Evolutionary conservation across 2,113 vertebrate genomes (phyloP).

Genomic region (Tenebrosternarchus preto): DNA sequence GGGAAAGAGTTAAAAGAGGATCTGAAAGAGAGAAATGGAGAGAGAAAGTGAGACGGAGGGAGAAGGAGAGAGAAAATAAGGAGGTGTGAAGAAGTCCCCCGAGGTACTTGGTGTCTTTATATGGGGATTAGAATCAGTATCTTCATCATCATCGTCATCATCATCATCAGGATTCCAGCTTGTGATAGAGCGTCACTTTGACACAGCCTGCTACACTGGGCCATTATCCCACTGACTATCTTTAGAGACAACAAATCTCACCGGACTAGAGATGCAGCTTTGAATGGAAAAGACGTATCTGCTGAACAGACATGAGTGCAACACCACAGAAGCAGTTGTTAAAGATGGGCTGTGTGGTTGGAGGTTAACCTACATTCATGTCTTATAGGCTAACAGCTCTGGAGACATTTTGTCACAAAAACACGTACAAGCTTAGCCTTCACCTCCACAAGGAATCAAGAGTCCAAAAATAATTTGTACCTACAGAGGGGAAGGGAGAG

Average conservation of each 20-base stretch:
- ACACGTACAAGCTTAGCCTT: conserved; percentile 22
- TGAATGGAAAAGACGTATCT: conserved; percentile 65
- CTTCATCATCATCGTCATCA: conserved; percentile 67
- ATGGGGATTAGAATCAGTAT: conserved; percentile 74
- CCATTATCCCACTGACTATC: conserved; percentile 71
- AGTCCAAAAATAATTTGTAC: conserved; percentile 2
- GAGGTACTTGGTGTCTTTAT: conserved; percentile 63
- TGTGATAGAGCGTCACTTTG: conserved; percentile 65
- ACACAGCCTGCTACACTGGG: conserved; percentile 62
- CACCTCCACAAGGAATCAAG: background rate
- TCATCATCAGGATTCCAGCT: conserved; percentile 60
- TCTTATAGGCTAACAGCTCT: conserved; percentile 15
- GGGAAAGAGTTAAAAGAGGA: conserved; percentile 19
- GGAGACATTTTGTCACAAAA: conserved; percentile 12
- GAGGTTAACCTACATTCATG: conserved; percentile 3
- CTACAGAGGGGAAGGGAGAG: conserved; percentile 30
- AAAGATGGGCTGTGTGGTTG: conserved; percentile 9
- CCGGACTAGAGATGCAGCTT: conserved; percentile 64
- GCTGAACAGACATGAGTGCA: conserved; percentile 66
- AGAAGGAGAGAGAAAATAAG: background rate
- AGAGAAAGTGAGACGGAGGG: too few relatives aligned
- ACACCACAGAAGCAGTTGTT: conserved; percentile 17
- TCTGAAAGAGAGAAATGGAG: too few relatives aligned
- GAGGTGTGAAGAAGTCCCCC: conserved; percentile 62
- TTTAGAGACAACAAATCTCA: conserved; percentile 66